These are phyloP conservation scores for Taurulus bubalis DNA, from an alignment of 2,113 vertebrate species.

Conservation along the genomic window DNA sequence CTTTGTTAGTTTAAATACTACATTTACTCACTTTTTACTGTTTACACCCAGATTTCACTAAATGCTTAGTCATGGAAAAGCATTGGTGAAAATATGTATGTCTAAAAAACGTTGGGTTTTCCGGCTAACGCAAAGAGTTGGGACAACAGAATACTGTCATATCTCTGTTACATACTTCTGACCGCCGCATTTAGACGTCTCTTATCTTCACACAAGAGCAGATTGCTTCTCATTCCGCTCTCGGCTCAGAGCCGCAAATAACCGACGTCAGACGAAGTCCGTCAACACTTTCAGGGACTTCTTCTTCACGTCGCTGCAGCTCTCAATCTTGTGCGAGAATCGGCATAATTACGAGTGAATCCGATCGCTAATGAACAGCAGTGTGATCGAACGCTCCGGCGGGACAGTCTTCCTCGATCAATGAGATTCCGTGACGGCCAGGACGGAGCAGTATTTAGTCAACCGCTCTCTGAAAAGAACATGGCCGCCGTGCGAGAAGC, in stretches of 20 bases:
- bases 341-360: slow-evolving; percentile 44
- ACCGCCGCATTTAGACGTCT: background rate
- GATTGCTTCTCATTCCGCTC: no score
- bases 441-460: slow-evolving; percentile 29
- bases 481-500: background rate
- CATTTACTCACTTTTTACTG: no score
- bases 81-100: no score
- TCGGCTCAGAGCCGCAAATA: background rate
- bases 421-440: slow-evolving; percentile 29
- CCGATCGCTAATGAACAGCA: slow-evolving; percentile 40
- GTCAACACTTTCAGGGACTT: no score
- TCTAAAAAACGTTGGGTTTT: no score
- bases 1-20: no score
- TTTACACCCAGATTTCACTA: no score
- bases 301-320: no score
- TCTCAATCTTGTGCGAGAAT: slow-evolving; percentile 34
- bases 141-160: background rate
- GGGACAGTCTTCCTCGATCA: slow-evolving; percentile 28
- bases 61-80: no score
- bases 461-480: slow-evolving; percentile 36
- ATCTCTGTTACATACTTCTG: background rate
- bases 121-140: slow-evolving; percentile 16
- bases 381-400: slow-evolving; percentile 44
- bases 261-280: slow-evolving; percentile 14
- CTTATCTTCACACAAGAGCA: no score